Evolutionary conservation across 2,888 invertebrate genomes (phyloP), one percentile per base, ranked within the genome.

Genomic region (Clitarchus hookeri): DNA sequence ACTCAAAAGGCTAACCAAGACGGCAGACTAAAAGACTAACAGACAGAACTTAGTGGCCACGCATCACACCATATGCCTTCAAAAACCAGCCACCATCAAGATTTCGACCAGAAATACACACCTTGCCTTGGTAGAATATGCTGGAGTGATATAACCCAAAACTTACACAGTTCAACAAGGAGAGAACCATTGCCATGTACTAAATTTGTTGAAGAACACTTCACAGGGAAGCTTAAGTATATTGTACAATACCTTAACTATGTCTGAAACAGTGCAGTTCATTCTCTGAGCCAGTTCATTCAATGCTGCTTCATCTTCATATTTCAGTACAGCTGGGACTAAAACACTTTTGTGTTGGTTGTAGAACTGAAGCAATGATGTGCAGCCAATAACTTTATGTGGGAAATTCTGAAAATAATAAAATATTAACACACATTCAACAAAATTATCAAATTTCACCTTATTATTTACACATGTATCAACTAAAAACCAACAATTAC

Each of bases 291-390:
- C 65, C 65, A 65, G 19, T 23, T 65, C 65, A 65, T 65, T 65
- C 3, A 82, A n/a, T 26, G 82, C 44, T 82, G 13, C 13, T 8
- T 89, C 86, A 77, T 91, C 89, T 2, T 91, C 90, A 82, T 90
- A 90, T 54, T 91, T 90, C 36, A 93, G 89, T 44, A 93, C 88
- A 80, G 92, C 89, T 0, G 92, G 91, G 13, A 92, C 90, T 54
- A 94, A 90, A 27, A 90, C 88, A 26, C 91, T 89, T 84, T 91
- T 89, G 88, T 93, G 91, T 80, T 90, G 91, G 0, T 88, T 85
- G 85, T 91, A 92, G 89, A 94, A 93, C 36, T 92, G 90, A 12
- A 89, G 88, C 86, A 91, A 90, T 16, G 88, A 89, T 8, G 88
- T 86, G 87, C 91, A 91, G 26, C 90, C 90, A 44, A 92, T 90